Percentiles rank a stretch among this genome's conserved stretches.
These are phyloP conservation scores for Agriopis leucophaearia DNA, from an alignment of 2,888 invertebrate species.

Conservation along the genomic window DNA sequence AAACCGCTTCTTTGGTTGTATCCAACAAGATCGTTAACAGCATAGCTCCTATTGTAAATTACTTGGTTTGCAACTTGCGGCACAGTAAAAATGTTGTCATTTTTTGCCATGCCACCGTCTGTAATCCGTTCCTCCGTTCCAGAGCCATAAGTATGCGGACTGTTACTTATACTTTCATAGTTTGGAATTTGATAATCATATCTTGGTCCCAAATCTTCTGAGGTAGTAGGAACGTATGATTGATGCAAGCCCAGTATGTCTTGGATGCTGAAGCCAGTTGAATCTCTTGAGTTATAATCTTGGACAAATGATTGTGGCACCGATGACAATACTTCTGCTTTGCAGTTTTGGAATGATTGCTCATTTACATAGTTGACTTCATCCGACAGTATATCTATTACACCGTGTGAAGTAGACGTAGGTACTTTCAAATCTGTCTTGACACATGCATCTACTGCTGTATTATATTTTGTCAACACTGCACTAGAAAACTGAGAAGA, in stretches of 20 bases:
- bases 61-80: slow-evolving; percentile 63
- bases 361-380: slow-evolving; percentile 62
- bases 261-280: slow-evolving; percentile 81
- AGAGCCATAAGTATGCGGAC: slow-evolving; percentile 71
- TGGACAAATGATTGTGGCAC: slow-evolving; percentile 70
- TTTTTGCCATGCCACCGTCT: slow-evolving; percentile 64
- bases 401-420: slow-evolving; percentile 72
- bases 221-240: slow-evolving; percentile 60
- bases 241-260: slow-evolving; percentile 81
- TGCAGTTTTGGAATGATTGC: slow-evolving; percentile 63
- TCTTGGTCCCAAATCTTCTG: slow-evolving; percentile 68
- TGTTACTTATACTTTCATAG: slow-evolving; percentile 77
- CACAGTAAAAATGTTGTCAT: slow-evolving; percentile 57
- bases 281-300: slow-evolving; percentile 83
- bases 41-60: slow-evolving; percentile 66
- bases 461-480: slow-evolving; percentile 53
- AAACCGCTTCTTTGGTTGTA: slow-evolving; percentile 69
- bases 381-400: slow-evolving; percentile 77
- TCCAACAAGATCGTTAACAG: slow-evolving; percentile 66
- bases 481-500: slow-evolving; percentile 65
- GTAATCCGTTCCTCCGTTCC: slow-evolving; percentile 67
- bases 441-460: slow-evolving; percentile 48
- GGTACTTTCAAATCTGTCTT: slow-evolving; percentile 55
- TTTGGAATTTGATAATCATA: slow-evolving; percentile 74
- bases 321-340: slow-evolving; percentile 67